Conservation (phyloP, 2,888 invertebrate genomes). For the Sinelater perroti region DNA sequence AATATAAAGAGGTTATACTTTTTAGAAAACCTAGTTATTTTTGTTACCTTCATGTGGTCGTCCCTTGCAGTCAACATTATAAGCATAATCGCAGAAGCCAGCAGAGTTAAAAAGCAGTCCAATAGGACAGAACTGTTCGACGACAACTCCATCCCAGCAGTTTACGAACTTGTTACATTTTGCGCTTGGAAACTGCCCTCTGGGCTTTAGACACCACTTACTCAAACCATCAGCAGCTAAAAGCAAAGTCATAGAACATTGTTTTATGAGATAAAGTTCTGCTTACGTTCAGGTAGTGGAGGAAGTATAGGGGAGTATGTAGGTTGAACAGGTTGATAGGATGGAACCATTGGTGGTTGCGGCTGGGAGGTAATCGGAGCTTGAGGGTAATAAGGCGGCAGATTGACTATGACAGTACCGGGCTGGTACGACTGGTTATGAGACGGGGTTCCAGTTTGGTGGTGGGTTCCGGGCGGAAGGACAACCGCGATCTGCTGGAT, state of each 20-base stretch:
- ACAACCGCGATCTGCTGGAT: constrained; percentile 49
- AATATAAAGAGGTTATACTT: too few species aligned
- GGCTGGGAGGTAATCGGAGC: not conserved
- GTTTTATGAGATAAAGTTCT: not conserved
- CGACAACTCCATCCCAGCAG: constrained; percentile 75
- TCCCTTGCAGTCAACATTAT: constrained; percentile 70
- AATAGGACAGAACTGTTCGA: constrained; percentile 72
- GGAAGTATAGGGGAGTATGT: not conserved
- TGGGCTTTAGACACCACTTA: constrained; percentile 59
- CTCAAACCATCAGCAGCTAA: not conserved
- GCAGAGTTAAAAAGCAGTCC: constrained; percentile 68
- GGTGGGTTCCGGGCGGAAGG: constrained; percentile 40
- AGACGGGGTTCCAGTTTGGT: constrained; percentile 31
- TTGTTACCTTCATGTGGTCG: constrained; percentile 57
- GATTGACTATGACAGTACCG: not conserved
- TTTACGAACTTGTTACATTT: constrained; percentile 72
- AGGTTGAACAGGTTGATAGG: not conserved
- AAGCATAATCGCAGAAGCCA: constrained; percentile 70
- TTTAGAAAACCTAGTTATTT: too few species aligned
- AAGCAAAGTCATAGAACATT: not conserved
- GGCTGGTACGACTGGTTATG: constrained; percentile 15
- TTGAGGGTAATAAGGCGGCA: not conserved
- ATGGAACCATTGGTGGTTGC: not conserved
- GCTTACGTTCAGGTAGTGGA: constrained; percentile 9
- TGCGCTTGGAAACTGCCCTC: constrained; percentile 71